These are phyloP conservation scores for Caranx ignobilis DNA, from an alignment of 2,113 vertebrate species.

Conservation along the genomic window DNA sequence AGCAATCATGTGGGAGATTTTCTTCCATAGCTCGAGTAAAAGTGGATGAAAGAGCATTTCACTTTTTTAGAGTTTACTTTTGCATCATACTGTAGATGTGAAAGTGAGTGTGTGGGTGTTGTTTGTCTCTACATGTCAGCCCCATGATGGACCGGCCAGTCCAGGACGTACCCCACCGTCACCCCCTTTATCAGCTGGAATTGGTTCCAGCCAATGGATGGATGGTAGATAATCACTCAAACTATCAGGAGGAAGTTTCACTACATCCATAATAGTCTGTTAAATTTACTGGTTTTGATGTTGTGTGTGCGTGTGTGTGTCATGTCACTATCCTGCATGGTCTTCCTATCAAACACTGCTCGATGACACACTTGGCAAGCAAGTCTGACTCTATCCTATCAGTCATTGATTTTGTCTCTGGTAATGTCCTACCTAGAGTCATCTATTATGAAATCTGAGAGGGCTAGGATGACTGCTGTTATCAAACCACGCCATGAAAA, in stretches of 20 bases:
- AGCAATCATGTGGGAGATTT: conserved; percentile 19
- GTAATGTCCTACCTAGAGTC: conserved; percentile 54
- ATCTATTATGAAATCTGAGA: conserved; percentile 62
- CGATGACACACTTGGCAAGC: conserved; percentile 41
- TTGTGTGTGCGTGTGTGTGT: background rate
- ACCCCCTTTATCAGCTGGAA: too few relatives aligned
- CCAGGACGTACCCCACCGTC: too few relatives aligned
- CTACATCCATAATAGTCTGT: background rate
- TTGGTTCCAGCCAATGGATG: too few relatives aligned
- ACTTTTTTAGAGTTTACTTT: background rate
- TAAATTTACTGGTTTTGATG: background rate
- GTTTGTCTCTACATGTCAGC: too few relatives aligned
- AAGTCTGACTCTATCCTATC: conserved; percentile 45
- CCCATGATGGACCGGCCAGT: too few relatives aligned
- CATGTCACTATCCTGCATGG: background rate
- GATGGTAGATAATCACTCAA: too few relatives aligned
- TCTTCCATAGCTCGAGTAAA: background rate
- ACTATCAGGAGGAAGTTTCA: background rate
- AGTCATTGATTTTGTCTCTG: conserved; percentile 65
- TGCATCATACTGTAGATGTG: background rate
- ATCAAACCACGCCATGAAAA: conserved; percentile 50
- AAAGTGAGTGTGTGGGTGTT: too few relatives aligned
- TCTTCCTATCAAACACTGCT: conserved; percentile 7
- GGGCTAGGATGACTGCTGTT: conserved; percentile 42
- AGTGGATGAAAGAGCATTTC: background rate